Base-by-base conservation (phyloP, 2,797 vertebrate species). In the Jordanella pulchra region DNA sequence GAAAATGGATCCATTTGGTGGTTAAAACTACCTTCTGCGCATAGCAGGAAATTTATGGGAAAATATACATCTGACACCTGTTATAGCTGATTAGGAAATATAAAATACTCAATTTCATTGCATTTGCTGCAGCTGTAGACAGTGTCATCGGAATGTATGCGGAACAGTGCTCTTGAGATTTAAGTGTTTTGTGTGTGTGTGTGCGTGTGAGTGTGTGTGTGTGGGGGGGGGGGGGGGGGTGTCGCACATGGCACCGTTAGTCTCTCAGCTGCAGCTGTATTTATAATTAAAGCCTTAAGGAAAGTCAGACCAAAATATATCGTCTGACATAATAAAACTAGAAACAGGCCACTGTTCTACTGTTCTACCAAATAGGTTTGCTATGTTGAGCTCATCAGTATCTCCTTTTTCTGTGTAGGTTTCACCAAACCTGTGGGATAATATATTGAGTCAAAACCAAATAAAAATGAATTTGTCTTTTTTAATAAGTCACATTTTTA, bases 201-300 rank as follows among this genome's bases (percentile, higher is more conserved):
- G n/a, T n/a, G n/a, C n/a, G n/a, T n/a, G n/a, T 77, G 53, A 75
- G 42, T 32, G 11, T 25, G 55, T 48, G 18, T 25, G 7, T 23
- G 66, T 39, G 27, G 23, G 13, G 9, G 28, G 14, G 2, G 39
- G 21, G 17, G 14, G 63, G 9, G 61, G 71, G 60, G 27, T 17
- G 32, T 61, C 58, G 35, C 32, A 39, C 35, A 61, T 39, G 30
- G 54, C 35, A 54, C 67, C 65, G 64, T 67, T 48, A 76, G 55
- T 11, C 39, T 70, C n/a, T 73, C 65, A 78, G 75, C 86, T 84
- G 84, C 85, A 87, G 86, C 86, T 85, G 76, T 75, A 80, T 85
- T 84, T 72, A 87, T 47, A 74, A 64, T 39, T 39, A 67, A 67
- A 82, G 58, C n/a, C 28, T 61, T 30, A 61, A 77, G 74, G 47